phyloP scores from a whole-genome alignment of 2,888 invertebrate species.

The Drosophila kokeensis region DNA sequence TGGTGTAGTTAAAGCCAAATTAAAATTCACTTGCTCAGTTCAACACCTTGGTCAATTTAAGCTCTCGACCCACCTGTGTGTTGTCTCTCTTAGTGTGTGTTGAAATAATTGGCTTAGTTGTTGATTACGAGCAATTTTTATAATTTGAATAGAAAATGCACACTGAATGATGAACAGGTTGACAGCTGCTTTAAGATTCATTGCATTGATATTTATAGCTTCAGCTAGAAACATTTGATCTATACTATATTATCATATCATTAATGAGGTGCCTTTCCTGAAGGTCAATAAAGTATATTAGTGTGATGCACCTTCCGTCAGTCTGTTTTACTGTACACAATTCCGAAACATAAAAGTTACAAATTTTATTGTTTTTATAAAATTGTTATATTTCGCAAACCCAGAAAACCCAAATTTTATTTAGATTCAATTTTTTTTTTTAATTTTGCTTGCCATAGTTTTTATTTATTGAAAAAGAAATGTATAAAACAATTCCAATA shows the following conservation, averaged over 20 bases:
- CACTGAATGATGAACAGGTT: constrained; percentile 9
- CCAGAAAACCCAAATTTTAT: background rate
- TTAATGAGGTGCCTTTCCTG: background rate
- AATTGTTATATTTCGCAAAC: background rate
- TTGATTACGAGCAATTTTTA: constrained; percentile 47
- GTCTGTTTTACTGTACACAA: background rate
- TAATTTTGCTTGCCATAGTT: background rate
- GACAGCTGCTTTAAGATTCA: background rate
- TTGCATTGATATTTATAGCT: background rate
- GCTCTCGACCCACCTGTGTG: constrained; percentile 29
- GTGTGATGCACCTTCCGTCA: background rate
- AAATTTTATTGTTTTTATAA: background rate
- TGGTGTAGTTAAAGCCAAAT: constrained; percentile 64
- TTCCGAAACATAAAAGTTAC: background rate
- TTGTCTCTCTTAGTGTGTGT: constrained; percentile 10
- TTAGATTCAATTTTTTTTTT: background rate
- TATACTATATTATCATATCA: background rate
- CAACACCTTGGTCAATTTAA: constrained; percentile 75
- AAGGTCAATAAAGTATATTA: background rate
- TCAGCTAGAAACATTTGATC: background rate
- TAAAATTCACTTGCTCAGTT: constrained; percentile 72
- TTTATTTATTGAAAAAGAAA: background rate
- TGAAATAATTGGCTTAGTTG: constrained; percentile 40
- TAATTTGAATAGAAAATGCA: constrained; percentile 34
- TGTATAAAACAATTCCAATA: background rate